phyloP scores from a whole-genome alignment of 2,797 vertebrate genomes.

The Rhinella marina region DNA sequence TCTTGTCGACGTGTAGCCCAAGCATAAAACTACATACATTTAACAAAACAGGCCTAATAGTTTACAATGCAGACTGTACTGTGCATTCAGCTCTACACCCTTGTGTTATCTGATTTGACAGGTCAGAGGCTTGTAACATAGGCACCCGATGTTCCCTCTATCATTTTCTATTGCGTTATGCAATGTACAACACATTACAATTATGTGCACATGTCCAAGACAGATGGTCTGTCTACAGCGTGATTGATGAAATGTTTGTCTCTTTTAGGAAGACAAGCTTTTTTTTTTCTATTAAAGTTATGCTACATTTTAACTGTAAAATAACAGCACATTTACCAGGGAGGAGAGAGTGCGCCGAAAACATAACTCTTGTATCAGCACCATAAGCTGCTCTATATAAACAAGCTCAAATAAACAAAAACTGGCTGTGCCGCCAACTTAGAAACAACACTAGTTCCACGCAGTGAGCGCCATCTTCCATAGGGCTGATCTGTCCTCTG shows the following conservation, averaged over 20 bases:
- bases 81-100: not conserved
- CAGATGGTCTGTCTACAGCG: constrained; percentile 27
- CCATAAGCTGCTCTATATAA: constrained; percentile 12
- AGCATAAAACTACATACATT: no score
- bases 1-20: no score
- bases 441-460: constrained; percentile 6
- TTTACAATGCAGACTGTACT: not conserved
- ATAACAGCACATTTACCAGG: not conserved
- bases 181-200: constrained; percentile 2
- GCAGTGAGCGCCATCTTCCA: not conserved
- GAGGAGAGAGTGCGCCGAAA: not conserved
- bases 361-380: constrained; percentile 3
- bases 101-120: not conserved
- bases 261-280: constrained; percentile 5
- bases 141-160: not conserved
- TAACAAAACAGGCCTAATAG: not conserved
- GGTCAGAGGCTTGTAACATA: not conserved
- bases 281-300: constrained; percentile 5
- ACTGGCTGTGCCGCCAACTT: not conserved
- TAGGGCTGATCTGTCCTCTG: not conserved
- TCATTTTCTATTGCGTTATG: constrained; percentile 7
- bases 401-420: constrained; percentile 12
- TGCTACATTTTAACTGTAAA: constrained; percentile 7
- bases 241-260: constrained; percentile 16
- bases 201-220: constrained; percentile 15